phyloP scores from a whole-genome alignment of 2,797 vertebrate genomes.

The Crenichthys baileyi region DNA sequence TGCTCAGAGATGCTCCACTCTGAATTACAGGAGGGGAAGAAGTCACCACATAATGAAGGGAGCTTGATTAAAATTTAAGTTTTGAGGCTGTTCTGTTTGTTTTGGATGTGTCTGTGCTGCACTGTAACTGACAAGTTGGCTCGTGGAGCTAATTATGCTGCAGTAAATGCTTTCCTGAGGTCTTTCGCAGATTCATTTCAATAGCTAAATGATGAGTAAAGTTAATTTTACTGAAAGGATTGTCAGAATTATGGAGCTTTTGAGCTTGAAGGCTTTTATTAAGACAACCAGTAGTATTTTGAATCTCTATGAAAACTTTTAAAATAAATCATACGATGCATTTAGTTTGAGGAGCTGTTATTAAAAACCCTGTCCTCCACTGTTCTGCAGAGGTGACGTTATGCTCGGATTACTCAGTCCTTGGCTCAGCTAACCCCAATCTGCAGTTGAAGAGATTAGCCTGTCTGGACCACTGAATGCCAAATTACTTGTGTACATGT shows the following conservation, averaged over 20 bases:
- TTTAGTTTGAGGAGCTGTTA: neutral
- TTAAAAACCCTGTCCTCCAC: neutral
- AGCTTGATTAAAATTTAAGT: slow-evolving; percentile 68
- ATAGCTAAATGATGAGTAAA: slow-evolving; percentile 31
- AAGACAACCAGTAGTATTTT: slow-evolving; percentile 6
- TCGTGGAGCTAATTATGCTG: slow-evolving; percentile 53
- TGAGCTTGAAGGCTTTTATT: slow-evolving; percentile 21
- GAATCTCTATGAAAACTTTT: slow-evolving; percentile 1
- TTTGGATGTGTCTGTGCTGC: slow-evolving; percentile 35
- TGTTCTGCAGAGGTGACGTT: slow-evolving; percentile 30
- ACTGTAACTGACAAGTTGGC: slow-evolving; percentile 26
- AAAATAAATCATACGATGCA: neutral
- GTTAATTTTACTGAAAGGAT: slow-evolving; percentile 33
- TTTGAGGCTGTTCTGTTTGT: slow-evolving; percentile 65
- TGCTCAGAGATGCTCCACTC: slow-evolving; percentile 51
- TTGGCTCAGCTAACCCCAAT: slow-evolving; percentile 49
- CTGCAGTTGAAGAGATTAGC: slow-evolving; percentile 61
- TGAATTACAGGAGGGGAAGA: slow-evolving; percentile 36
- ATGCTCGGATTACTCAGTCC: slow-evolving; percentile 45
- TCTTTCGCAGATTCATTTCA: slow-evolving; percentile 47
- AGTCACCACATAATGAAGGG: slow-evolving; percentile 48
- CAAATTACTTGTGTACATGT: slow-evolving; percentile 41
- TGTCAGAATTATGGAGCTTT: slow-evolving; percentile 7
- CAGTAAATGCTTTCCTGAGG: slow-evolving; percentile 45
- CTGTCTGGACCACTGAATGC: slow-evolving; percentile 55